Evolutionary conservation across 2,888 invertebrate species (phyloP).

Genomic region (Gymnosoma rotundatum): DNA sequence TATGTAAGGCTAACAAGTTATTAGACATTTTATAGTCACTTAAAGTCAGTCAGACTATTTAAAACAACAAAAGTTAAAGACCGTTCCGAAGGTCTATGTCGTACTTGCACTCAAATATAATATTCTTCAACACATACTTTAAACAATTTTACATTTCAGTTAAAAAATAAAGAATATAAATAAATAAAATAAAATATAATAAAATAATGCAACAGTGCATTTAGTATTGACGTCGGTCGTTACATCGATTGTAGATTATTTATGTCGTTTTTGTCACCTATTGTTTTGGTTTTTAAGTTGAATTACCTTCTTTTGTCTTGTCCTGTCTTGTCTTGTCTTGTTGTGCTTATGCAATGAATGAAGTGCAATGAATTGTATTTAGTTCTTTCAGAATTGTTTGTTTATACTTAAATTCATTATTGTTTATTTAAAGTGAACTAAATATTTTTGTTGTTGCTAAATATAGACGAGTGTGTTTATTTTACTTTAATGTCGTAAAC

Average conservation of each 20-base stretch:
- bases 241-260: slow-evolving; percentile 1
- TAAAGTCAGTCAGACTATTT: slow-evolving; percentile 21
- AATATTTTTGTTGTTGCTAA: background rate
- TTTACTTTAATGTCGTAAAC: no score
- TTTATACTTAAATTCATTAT: background rate
- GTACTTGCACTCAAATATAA: slow-evolving; percentile 33
- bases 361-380: slow-evolving; percentile 61
- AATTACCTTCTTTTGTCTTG: slow-evolving; percentile 34
- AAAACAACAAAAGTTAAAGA: slow-evolving; percentile 54
- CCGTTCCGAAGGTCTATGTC: slow-evolving; percentile 60
- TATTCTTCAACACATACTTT: slow-evolving; percentile 33
- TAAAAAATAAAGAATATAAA: background rate
- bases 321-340: background rate
- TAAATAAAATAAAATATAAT: background rate
- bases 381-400: slow-evolving; percentile 34
- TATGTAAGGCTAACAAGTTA: slow-evolving; percentile 58
- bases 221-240: slow-evolving; percentile 20
- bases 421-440: slow-evolving; percentile 7
- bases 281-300: slow-evolving; percentile 29
- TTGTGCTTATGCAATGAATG: slow-evolving; percentile 16
- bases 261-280: background rate
- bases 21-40: slow-evolving; percentile 43
- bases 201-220: slow-evolving; percentile 24
- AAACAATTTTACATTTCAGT: slow-evolving; percentile 21
- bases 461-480: no score